Percentiles rank a stretch among this genome's conserved stretches.
Conservation (phyloP, 2,113 vertebrate genomes). For the Melanotaenia duboulayi region DNA sequence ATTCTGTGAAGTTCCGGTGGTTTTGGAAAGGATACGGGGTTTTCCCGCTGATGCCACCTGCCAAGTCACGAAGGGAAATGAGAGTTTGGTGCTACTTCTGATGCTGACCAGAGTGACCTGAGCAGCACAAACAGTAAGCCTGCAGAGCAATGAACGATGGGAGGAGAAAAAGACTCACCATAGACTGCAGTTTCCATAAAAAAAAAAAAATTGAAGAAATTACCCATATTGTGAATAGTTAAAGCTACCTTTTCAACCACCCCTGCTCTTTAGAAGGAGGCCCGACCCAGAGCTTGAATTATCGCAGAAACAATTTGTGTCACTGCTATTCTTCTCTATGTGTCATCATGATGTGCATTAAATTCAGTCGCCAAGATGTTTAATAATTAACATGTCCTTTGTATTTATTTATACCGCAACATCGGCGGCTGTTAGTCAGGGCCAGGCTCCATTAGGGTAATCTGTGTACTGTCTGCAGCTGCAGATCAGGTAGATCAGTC, state of each 20-base stretch:
- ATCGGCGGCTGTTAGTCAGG: constrained; percentile 49
- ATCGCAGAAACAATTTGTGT: constrained; percentile 6
- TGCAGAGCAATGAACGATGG: neutral
- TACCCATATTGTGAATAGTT: neutral
- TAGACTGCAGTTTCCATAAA: constrained; percentile 6
- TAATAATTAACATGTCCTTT: constrained; percentile 43
- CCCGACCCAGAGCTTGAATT: neutral
- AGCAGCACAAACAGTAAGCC: constrained; percentile 21
- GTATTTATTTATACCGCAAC: constrained; percentile 37
- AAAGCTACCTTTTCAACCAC: constrained; percentile 15
- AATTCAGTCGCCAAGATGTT: constrained; percentile 33
- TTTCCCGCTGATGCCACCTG: constrained; percentile 72
- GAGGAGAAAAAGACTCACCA: neutral
- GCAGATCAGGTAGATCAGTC: constrained; percentile 77
- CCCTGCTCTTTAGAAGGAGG: neutral
- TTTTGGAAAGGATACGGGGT: constrained; percentile 61
- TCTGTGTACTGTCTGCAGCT: constrained; percentile 69
- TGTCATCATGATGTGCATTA: constrained; percentile 22
- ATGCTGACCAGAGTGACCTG: constrained; percentile 58
- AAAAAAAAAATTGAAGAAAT: neutral
- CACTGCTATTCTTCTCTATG: constrained; percentile 1
- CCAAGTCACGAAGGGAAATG: constrained; percentile 72
- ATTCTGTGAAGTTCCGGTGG: constrained; percentile 67
- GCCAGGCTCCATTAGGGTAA: constrained; percentile 48
- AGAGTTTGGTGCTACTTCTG: constrained; percentile 52